Base-by-base conservation (phyloP, 2,113 vertebrate species). In the Boleophthalmus pectinirostris region DNA sequence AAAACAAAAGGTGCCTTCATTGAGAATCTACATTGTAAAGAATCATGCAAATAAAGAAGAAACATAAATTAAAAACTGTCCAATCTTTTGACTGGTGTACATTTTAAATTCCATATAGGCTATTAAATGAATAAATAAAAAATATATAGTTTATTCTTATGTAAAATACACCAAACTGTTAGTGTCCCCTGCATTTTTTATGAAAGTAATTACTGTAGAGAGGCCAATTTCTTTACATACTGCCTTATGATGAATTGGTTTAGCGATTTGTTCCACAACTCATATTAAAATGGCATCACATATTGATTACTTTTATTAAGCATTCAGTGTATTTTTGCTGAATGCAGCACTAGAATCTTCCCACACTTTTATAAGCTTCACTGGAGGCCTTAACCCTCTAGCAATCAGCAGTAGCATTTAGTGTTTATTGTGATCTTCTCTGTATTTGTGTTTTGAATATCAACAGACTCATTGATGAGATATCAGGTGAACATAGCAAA, bases 391-490 rank as follows among this genome's bases (percentile, higher is more conserved):
- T 58, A 43, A 43, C 38, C 46, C 61, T 57, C 13, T 29, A 54
- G 23, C 57, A 16, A 73, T 79, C 49, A 45, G 63, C 23, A 21
- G 51, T 16, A 53, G 51, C 10, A 9, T 54, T 51, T 21, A 54
- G 20, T 21, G 20, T 54, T 21, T 54, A 9, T 21, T 18, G 16
- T 20, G 16, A 16, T 51, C 47, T 51, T 51, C 47, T 51, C 5
- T 51, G 58, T 56, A 61, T 68, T 70, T 47, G 23, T 46, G 20
- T 67, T 75, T 69, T 49, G 14, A 60, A 53, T 57, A 60, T 51
- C 33, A 61, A 18, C 54, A 15, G 2, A 3, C 7, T 51, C 47
- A 20, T 18, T 43, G 38, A 43, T 10, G 38, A 43, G 8, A 9
- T 38, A 5, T 66, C 72, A 56, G 3, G 13, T 29, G 33, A 47